These are phyloP conservation scores for Phalera bucephala DNA, from an alignment of 2,888 invertebrate species.

Conservation along the genomic window DNA sequence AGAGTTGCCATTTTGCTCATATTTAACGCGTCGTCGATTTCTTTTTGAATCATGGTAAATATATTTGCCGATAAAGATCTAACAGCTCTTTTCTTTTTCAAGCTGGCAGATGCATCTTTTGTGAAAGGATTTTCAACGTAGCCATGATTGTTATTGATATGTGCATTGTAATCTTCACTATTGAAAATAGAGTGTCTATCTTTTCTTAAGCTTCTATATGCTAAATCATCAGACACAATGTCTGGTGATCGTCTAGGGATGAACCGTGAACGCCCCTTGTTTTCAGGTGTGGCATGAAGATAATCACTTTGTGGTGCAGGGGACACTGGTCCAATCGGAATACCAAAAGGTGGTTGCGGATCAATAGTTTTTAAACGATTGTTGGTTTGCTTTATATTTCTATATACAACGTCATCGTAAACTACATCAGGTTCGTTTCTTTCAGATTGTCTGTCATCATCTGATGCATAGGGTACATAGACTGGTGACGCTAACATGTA, in stretches of 20 bases:
- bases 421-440: conserved; percentile 91
- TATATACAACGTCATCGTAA: conserved; percentile 92
- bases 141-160: conserved; percentile 72
- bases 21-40: conserved; percentile 83
- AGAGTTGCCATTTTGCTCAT: conserved; percentile 75
- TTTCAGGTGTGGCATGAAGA: conserved; percentile 88
- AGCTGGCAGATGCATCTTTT: conserved; percentile 65
- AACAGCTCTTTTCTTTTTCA: conserved; percentile 90
- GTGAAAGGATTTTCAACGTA: conserved; percentile 57
- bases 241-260: conserved; percentile 89
- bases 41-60: conserved; percentile 88
- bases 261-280: conserved; percentile 83
- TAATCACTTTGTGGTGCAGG: conserved; percentile 93
- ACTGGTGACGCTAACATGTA: conserved; percentile 88
- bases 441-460: conserved; percentile 79
- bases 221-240: conserved; percentile 93
- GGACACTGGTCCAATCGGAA: conserved; percentile 92
- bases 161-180: conserved; percentile 71
- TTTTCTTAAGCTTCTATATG: conserved; percentile 92
- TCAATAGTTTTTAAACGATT: conserved; percentile 87
- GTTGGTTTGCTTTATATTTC: conserved; percentile 91
- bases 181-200: conserved; percentile 85
- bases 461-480: conserved; percentile 77
- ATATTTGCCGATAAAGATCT: conserved; percentile 93
- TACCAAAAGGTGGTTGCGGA: conserved; percentile 95